Evolutionary conservation across 2,113 vertebrate species (phyloP).

Genomic region (Proterorhinus semilunaris): DNA sequence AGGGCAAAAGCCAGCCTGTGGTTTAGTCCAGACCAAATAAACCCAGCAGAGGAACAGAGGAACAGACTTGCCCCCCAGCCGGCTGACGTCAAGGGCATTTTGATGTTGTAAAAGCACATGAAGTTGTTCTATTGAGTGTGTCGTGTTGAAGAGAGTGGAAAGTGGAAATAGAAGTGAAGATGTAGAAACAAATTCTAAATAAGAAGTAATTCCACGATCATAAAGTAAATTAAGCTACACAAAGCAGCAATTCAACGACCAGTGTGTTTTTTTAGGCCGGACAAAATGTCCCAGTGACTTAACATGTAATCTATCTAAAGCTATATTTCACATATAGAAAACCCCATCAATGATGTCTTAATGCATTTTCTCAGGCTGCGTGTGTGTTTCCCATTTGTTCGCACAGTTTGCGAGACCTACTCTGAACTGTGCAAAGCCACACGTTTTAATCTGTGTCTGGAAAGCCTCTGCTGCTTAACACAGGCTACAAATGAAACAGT

Average conservation of each 20-base stretch:
- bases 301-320: not conserved
- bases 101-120: conserved; percentile 34
- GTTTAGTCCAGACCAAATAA: conserved; percentile 36
- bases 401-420: not conserved
- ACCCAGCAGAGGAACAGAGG: conserved; percentile 6
- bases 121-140: conserved; percentile 49
- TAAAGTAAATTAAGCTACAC: too few species aligned
- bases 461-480: conserved; percentile 20
- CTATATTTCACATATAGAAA: conserved; percentile 31
- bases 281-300: not conserved
- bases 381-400: conserved; percentile 19
- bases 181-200: too few species aligned
- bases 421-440: conserved; percentile 3
- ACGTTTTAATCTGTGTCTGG: conserved; percentile 12
- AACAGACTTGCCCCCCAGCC: conserved; percentile 18
- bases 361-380: conserved; percentile 14
- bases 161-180: conserved; percentile 2
- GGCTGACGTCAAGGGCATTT: conserved; percentile 39
- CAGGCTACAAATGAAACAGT: conserved; percentile 23
- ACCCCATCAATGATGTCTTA: conserved; percentile 20
- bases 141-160: conserved; percentile 17
- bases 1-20: not conserved
- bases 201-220: not conserved
- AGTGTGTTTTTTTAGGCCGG: not conserved
- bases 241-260: not conserved